These are phyloP conservation scores for Stenodera caucasica DNA, from an alignment of 2,888 invertebrate genomes.

Conservation along the genomic window DNA sequence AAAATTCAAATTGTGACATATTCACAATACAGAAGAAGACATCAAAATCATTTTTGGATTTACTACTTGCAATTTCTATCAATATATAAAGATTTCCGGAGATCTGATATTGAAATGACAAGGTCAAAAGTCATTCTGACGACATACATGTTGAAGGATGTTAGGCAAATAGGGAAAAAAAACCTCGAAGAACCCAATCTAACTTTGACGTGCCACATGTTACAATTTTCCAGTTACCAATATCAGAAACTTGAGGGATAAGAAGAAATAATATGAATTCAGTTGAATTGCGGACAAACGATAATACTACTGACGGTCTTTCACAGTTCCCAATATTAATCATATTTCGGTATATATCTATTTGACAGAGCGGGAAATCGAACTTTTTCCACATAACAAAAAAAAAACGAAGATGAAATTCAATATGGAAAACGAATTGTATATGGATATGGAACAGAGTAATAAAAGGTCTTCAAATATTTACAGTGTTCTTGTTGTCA, in stretches of 20 bases:
- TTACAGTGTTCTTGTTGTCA: slow-evolving; percentile 1
- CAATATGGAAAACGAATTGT: too few species aligned
- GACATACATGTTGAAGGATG: slow-evolving; percentile 23
- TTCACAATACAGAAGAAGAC: slow-evolving; percentile 17
- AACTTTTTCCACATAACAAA: neutral
- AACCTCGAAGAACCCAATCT: slow-evolving; percentile 45
- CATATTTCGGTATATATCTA: neutral
- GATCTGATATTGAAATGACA: slow-evolving; percentile 51
- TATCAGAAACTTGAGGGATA: slow-evolving; percentile 14
- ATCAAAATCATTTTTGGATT: slow-evolving; percentile 40
- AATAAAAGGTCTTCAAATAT: neutral
- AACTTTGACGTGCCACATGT: slow-evolving; percentile 49
- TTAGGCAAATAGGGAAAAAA: neutral
- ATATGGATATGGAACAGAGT: neutral
- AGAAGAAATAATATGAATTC: slow-evolving; percentile 40
- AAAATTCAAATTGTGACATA: too few species aligned
- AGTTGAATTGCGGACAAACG: slow-evolving; percentile 30
- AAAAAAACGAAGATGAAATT: neutral
- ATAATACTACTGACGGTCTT: slow-evolving; percentile 35
- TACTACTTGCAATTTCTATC: slow-evolving; percentile 46
- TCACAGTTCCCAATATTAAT: slow-evolving; percentile 2
- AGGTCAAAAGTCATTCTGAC: slow-evolving; percentile 42
- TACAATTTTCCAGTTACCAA: slow-evolving; percentile 45
- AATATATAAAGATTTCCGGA: slow-evolving; percentile 46
- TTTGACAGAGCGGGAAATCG: slow-evolving; percentile 5